Conservation (phyloP, 2,797 vertebrate species). For the Phoebastria nigripes region DNA sequence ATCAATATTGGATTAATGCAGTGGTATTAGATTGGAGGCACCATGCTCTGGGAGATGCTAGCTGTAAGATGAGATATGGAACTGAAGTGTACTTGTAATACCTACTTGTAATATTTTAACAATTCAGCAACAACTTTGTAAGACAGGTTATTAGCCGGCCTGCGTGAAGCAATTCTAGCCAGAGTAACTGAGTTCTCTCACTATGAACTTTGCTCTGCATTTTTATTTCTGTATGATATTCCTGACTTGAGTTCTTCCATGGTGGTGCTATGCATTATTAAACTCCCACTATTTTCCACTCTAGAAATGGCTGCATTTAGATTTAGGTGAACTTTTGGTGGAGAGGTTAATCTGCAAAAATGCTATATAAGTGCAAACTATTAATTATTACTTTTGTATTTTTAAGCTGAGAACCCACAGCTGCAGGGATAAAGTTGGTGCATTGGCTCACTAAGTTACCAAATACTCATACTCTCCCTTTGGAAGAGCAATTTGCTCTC, state of each 20-base stretch:
- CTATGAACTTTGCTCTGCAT: neutral
- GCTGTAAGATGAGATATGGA: slow-evolving; percentile 1
- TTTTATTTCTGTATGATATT: slow-evolving; percentile 15
- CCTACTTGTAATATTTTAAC: slow-evolving; percentile 45
- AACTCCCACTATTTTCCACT: neutral
- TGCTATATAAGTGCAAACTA: neutral
- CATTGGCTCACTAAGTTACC: neutral
- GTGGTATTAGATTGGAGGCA: neutral
- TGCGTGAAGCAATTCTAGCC: neutral
- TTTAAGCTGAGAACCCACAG: neutral
- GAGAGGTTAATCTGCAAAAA: slow-evolving; percentile 15
- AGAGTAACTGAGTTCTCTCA: neutral
- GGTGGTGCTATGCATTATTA: slow-evolving; percentile 27
- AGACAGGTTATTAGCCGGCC: slow-evolving; percentile 6
- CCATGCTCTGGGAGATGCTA: neutral
- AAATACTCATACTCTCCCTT: neutral
- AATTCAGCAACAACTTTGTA: slow-evolving; percentile 1
- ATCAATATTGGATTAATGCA: slow-evolving; percentile 1
- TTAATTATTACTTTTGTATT: neutral
- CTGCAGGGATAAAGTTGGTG: neutral
- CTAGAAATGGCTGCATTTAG: slow-evolving; percentile 2
- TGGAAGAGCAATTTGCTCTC: neutral
- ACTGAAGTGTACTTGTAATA: slow-evolving; percentile 24
- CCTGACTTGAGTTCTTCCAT: neutral
- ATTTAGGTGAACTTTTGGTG: neutral